Base-by-base conservation (phyloP, 2,113 vertebrate genomes). In the Menura novaehollandiae region DNA sequence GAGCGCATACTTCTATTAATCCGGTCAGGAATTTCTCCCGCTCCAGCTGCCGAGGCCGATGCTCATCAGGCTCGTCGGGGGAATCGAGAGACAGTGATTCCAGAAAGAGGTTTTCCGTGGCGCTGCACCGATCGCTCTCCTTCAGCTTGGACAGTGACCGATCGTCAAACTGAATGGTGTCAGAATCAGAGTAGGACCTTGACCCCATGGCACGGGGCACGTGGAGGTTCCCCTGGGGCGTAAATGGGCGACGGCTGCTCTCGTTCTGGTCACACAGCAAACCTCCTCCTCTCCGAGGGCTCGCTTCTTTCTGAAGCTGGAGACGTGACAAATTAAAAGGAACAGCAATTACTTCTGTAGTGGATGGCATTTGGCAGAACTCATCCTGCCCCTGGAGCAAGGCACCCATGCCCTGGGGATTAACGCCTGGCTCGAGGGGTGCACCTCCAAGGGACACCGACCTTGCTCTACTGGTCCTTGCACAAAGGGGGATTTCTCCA, bases 61-160 rank as follows among this genome's bases (percentile, higher is more conserved):
- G 98, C 59, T 98, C 98, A 39, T 99, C 98, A 3, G 97, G 91
- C n/a, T 99, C 98, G 0, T 98, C 97, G 0, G 98, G 97, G 51
- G 98, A 98, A 69, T 99, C 99, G 46, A 99, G 98, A 24, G 98
- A 98, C 90, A 99, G 90, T 0, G 99, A 98, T 11, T 99, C 99
- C 97, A 99, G 96, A 67, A 99, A 99, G 89, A 99, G 98, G 97
- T 98, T 99, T 97, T 99, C 99, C 0, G 98, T 98, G 74, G 98
- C 97, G 0, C 97, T 98, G 93, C 97, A 98, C 30, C 98, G 94
- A 56, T 98, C 96, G 0, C 98, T 85, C 41, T 98, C 98, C 95
- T 98, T 99, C 90, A 98, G 96, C 96, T 98, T 98, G 73, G 97
- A 97, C 12, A 97, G 87, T 0, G 98, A 97, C 27, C 97, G 97